A percentile compares a stretch with the other conserved stretches of the same genome.
Evolutionary conservation across 2,888 invertebrate genomes (phyloP).

Genomic region (Dynastes grantii): DNA sequence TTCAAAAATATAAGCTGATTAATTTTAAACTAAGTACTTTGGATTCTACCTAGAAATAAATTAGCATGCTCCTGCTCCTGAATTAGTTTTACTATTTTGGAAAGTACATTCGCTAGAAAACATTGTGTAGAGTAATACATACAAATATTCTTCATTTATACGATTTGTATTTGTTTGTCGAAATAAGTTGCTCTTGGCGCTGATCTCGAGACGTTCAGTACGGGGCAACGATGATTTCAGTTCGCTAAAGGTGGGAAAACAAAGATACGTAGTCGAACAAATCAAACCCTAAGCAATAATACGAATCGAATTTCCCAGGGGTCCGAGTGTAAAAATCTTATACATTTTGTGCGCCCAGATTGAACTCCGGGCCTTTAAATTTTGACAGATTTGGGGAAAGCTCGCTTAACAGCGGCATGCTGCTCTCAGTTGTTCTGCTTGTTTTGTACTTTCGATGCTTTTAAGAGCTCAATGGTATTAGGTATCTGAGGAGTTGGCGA

Average conservation of each 20-base stretch:
- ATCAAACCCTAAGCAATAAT: slow-evolving; percentile 27
- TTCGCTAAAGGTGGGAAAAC: background rate
- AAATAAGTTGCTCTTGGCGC: no score
- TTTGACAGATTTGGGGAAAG: slow-evolving; percentile 5
- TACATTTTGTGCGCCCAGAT: slow-evolving; percentile 38
- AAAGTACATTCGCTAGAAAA: no score
- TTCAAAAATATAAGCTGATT: no score
- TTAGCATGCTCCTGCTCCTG: no score
- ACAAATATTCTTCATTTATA: no score
- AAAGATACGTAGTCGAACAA: slow-evolving; percentile 9
- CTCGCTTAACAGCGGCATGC: slow-evolving; percentile 18
- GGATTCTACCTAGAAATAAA: no score
- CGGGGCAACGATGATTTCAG: background rate
- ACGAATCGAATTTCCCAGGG: slow-evolving; percentile 33
- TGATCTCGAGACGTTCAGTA: no score
- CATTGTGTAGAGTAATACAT: no score
- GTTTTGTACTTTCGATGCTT: slow-evolving; percentile 28
- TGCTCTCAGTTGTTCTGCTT: slow-evolving; percentile 15
- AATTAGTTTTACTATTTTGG: no score
- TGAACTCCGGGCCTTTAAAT: slow-evolving; percentile 21
- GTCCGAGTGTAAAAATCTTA: slow-evolving; percentile 32
- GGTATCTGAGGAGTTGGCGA: slow-evolving; percentile 18
- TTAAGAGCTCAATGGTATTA: slow-evolving; percentile 17
- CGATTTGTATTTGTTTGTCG: no score
- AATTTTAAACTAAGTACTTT: no score